A percentile compares a stretch with the other conserved stretches of the same genome.
Conservation (phyloP, 2,888 invertebrate species). For the Lasioglossum morio region DNA sequence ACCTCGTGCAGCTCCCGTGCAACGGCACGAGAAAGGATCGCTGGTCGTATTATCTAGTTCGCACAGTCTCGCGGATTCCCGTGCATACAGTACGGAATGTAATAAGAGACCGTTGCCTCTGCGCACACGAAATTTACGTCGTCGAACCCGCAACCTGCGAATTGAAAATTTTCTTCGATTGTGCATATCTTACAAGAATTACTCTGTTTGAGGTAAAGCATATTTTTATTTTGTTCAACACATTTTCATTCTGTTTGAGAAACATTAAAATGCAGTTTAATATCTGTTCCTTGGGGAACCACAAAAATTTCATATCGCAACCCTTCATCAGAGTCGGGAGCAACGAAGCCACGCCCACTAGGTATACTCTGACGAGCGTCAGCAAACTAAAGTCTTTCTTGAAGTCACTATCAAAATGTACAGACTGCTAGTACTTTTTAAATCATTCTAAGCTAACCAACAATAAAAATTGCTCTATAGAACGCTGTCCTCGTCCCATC, state of each 20-base stretch:
- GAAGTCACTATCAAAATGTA: no score
- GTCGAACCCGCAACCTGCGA: constrained; percentile 7
- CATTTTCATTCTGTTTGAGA: no score
- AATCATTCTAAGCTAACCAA: neutral
- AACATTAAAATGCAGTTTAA: no score
- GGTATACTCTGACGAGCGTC: no score
- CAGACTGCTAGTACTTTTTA: no score
- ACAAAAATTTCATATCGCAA: no score
- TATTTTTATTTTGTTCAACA: neutral
- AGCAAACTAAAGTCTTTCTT: no score
- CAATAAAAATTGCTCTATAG: neutral
- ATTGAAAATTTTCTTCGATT: neutral
- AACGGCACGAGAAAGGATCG: constrained; percentile 16
- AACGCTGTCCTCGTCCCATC: neutral
- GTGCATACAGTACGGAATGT: constrained; percentile 29
- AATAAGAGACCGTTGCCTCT: constrained; percentile 38
- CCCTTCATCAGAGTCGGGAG: no score
- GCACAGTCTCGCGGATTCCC: constrained; percentile 25
- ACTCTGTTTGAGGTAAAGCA: neutral
- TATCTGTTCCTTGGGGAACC: no score
- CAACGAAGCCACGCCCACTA: neutral
- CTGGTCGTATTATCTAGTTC: constrained; percentile 43
- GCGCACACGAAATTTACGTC: constrained; percentile 32
- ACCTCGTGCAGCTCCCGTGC: neutral
- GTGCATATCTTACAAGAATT: no score